These are phyloP conservation scores for Aegithalos caudatus DNA, from an alignment of 2,113 vertebrate genomes.

Conservation along the genomic window DNA sequence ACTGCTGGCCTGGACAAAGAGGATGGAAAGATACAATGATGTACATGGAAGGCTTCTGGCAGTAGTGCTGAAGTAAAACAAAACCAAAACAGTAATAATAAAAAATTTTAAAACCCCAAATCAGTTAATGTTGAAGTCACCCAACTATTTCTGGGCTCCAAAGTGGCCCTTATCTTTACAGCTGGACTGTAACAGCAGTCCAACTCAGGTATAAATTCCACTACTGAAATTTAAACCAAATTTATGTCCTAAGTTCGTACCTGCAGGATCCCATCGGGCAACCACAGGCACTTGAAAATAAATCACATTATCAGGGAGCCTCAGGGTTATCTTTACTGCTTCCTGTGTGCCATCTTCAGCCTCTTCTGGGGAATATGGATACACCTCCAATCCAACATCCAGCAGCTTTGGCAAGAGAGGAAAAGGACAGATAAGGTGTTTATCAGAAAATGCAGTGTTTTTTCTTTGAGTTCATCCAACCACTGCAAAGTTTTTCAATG, in stretches of 20 bases:
- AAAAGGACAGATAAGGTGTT: neutral
- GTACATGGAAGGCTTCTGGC: neutral
- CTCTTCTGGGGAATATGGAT: conserved; percentile 51
- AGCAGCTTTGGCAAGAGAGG: conserved; percentile 65
- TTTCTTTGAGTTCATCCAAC: too few species aligned
- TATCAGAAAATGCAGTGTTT: neutral
- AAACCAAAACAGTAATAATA: neutral
- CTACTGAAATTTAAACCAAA: neutral
- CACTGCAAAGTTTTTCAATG: neutral
- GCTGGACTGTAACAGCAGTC: neutral
- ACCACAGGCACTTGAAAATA: conserved; percentile 82
- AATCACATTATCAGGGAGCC: conserved; percentile 66
- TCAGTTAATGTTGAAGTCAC: too few species aligned
- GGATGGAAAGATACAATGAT: neutral
- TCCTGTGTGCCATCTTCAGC: conserved; percentile 7
- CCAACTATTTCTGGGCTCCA: too few species aligned
- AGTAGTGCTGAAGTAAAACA: neutral
- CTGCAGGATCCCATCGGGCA: conserved; percentile 81
- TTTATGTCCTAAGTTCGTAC: conserved; percentile 45
- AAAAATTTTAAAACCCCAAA: neutral
- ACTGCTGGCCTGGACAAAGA: neutral
- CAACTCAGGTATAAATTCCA: neutral
- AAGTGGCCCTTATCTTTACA: neutral
- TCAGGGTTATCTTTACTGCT: conserved; percentile 73
- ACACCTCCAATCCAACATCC: conserved; percentile 72